phyloP scores from a whole-genome alignment of 2,888 invertebrate genomes.

The Agonopterix alstromeriana region DNA sequence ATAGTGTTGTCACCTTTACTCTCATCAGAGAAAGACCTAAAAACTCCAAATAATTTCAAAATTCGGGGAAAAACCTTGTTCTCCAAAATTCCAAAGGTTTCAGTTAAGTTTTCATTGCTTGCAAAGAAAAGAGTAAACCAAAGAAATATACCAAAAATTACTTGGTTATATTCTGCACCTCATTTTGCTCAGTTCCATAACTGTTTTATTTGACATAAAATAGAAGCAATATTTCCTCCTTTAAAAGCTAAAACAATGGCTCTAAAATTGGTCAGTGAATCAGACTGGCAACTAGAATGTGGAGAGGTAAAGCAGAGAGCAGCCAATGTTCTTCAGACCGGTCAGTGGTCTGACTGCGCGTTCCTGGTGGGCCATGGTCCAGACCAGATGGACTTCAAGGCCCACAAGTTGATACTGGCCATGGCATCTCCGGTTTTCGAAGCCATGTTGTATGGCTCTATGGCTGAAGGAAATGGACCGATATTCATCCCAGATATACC shows the following conservation, averaged over 20 bases:
- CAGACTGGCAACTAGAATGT: conserved; percentile 81
- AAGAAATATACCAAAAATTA: no score
- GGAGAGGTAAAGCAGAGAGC: conserved; percentile 79
- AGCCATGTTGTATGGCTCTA: conserved; percentile 84
- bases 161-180: no score
- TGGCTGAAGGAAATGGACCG: conserved; percentile 80
- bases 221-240: no score
- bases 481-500: conserved; percentile 81
- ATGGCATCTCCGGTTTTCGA: conserved; percentile 88
- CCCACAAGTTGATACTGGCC: conserved; percentile 82
- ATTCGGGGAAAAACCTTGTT: no score
- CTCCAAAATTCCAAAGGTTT: no score
- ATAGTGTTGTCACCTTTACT: no score
- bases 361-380: conserved; percentile 83
- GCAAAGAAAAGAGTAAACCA: no score
- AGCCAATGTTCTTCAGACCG: conserved; percentile 79
- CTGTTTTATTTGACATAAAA: no score
- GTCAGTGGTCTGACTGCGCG: conserved; percentile 83
- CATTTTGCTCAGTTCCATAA: no score
- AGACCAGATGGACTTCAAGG: conserved; percentile 74
- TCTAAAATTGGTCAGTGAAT: conserved; percentile 52
- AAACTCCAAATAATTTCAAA: no score
- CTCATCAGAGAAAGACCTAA: no score
- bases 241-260: not conserved
- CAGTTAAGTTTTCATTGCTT: no score